These are phyloP conservation scores for Drosophila sordidula DNA, from an alignment of 2,888 invertebrate species.

Conservation along the genomic window DNA sequence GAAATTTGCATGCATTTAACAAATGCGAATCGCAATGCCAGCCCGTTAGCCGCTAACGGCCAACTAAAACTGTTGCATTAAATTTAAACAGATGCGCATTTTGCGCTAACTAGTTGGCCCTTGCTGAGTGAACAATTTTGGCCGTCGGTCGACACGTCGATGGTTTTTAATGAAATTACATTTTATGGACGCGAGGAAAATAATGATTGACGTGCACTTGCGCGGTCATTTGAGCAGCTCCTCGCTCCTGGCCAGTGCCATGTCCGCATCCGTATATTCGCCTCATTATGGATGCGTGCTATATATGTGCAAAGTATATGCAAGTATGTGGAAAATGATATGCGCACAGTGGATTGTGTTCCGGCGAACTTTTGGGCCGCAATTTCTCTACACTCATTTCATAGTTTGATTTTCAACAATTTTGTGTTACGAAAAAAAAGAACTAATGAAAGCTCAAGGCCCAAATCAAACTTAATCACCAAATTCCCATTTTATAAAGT, in stretches of 20 bases:
- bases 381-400: background rate
- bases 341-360: background rate
- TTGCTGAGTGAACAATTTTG: constrained; percentile 6
- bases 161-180: constrained; percentile 57
- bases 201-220: constrained; percentile 62
- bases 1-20: constrained; percentile 49
- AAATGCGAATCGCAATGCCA: constrained; percentile 28
- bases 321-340: constrained; percentile 13
- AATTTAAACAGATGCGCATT: constrained; percentile 20
- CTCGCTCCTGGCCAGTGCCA: background rate
- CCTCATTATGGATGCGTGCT: background rate
- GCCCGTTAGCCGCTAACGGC: constrained; percentile 5
- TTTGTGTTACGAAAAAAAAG: too few relatives aligned
- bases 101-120: background rate
- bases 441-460: too few relatives aligned
- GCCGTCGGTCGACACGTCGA: constrained; percentile 19
- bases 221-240: constrained; percentile 42
- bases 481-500: too few relatives aligned
- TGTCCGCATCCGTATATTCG: background rate
- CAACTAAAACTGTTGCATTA: constrained; percentile 3
- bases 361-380: background rate
- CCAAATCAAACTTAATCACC: background rate
- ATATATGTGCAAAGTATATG: background rate
- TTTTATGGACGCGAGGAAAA: constrained; percentile 54
- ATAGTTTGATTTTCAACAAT: too few relatives aligned